These are phyloP conservation scores for Vannuccia rotundouncinata DNA, from an alignment of 2,888 invertebrate genomes.

Conservation along the genomic window DNA sequence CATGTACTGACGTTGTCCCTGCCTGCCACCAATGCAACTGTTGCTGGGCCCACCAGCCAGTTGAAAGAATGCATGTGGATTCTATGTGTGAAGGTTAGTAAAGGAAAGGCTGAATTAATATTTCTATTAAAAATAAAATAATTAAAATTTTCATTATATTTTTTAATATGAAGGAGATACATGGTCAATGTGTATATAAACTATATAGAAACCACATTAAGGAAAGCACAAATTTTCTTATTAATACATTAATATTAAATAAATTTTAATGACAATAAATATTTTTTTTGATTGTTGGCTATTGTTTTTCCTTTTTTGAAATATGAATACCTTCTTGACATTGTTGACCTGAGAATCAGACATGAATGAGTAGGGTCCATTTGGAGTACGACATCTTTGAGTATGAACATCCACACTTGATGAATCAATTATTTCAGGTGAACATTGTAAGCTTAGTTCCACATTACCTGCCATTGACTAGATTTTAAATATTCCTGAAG, in stretches of 20 bases:
- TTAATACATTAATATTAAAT: no score
- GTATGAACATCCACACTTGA: slow-evolving; percentile 41
- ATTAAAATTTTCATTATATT: no score
- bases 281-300: no score
- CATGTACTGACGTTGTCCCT: neutral
- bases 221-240: no score
- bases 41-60: neutral
- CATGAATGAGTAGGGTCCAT: slow-evolving; percentile 51
- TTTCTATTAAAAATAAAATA: no score
- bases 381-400: slow-evolving; percentile 49
- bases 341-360: slow-evolving; percentile 44
- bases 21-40: neutral
- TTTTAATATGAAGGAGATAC: no score
- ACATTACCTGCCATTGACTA: slow-evolving; percentile 33
- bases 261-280: no score
- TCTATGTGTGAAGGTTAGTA: no score
- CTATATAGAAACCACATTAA: no score
- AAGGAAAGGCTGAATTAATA: no score
- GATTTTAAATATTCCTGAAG: neutral
- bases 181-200: no score
- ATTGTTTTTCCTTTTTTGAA: no score
- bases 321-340: slow-evolving; percentile 41
- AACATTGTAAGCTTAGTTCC: slow-evolving; percentile 15
- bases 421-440: neutral
- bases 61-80: neutral